These are phyloP conservation scores for Sebastes schlegelii DNA, from an alignment of 2,113 vertebrate genomes.

Conservation along the genomic window DNA sequence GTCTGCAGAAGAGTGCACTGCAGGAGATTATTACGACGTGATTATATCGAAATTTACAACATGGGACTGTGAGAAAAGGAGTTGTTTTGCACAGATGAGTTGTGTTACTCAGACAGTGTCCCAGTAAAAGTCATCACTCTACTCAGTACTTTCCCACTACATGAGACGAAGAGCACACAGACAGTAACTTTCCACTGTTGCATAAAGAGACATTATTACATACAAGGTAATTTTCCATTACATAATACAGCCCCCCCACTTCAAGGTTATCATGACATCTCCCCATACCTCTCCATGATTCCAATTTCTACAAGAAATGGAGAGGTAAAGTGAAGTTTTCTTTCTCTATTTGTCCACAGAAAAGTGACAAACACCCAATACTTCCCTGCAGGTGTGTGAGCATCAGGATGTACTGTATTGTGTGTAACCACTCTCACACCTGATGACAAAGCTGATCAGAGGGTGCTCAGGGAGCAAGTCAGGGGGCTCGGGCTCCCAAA, in stretches of 20 bases:
- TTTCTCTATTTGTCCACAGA: not conserved
- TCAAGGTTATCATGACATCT: constrained; percentile 17
- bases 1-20: too few relatives aligned
- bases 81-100: too few relatives aligned
- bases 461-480: constrained; percentile 68
- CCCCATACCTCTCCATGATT: constrained; percentile 8
- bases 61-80: too few relatives aligned
- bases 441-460: constrained; percentile 79
- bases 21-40: too few relatives aligned
- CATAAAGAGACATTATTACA: too few relatives aligned
- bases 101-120: too few relatives aligned
- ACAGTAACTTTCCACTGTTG: too few relatives aligned
- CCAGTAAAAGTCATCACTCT: too few relatives aligned
- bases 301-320: constrained; percentile 6
- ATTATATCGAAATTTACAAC: too few relatives aligned
- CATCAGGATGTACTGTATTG: constrained; percentile 38
- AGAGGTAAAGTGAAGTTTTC: constrained; percentile 24
- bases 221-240: too few relatives aligned
- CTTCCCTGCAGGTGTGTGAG: constrained; percentile 33
- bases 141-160: too few relatives aligned
- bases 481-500: constrained; percentile 69
- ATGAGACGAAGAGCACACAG: too few relatives aligned
- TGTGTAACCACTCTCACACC: constrained; percentile 65
- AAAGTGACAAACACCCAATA: constrained; percentile 25
- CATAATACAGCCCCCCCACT: not conserved